A percentile compares a stretch with the other conserved stretches of the same genome.
Conservation (phyloP, 2,888 invertebrate genomes). For the Callimorpha dominula region DNA sequence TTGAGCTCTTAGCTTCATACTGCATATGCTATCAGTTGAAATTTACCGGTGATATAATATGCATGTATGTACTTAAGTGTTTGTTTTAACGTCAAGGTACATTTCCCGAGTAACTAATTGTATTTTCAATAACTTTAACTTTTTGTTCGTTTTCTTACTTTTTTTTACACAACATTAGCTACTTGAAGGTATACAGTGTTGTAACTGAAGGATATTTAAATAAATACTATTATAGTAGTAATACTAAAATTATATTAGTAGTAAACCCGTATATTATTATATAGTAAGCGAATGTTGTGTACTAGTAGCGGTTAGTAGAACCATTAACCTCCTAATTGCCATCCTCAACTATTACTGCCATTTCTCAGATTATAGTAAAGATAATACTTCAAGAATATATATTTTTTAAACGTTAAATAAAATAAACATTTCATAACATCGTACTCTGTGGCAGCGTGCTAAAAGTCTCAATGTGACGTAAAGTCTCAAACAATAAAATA, state of each 20-base stretch:
- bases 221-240: background rate
- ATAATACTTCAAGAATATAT: background rate
- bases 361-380: background rate
- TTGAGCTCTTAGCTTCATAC: too few relatives aligned
- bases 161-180: background rate
- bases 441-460: background rate
- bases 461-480: constrained; percentile 8
- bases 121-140: too few relatives aligned
- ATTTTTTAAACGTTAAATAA: background rate
- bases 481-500: constrained; percentile 16
- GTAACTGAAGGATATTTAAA: too few relatives aligned
- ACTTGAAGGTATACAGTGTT: too few relatives aligned
- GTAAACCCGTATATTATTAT: too few relatives aligned
- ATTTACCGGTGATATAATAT: background rate
- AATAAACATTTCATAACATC: background rate
- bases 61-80: too few relatives aligned
- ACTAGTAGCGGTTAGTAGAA: background rate
- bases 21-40: background rate
- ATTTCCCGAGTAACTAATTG: background rate
- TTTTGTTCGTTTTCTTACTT: background rate
- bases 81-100: background rate
- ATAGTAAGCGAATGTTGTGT: too few relatives aligned
- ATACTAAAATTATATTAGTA: too few relatives aligned
- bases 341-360: background rate
- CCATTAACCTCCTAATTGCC: background rate